Evolutionary conservation across 2,888 invertebrate genomes (phyloP).

Genomic region (Drosophila sordidula): DNA sequence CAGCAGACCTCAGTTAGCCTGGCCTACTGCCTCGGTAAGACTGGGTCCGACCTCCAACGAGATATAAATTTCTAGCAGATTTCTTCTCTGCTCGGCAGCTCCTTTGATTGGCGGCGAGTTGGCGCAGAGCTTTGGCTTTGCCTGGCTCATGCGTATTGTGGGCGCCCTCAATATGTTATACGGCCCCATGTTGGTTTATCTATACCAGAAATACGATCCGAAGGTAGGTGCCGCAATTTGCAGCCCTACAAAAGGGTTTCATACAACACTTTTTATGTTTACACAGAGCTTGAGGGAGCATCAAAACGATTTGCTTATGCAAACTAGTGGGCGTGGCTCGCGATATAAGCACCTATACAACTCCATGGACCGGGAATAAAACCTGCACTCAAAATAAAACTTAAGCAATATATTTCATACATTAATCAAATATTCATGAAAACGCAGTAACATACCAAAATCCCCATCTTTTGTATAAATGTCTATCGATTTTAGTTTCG

Average conservation of each 20-base stretch:
- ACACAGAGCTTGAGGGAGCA: conserved; percentile 73
- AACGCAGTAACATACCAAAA: background rate
- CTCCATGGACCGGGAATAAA: conserved; percentile 81
- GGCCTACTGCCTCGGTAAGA: conserved; percentile 90
- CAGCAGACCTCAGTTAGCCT: conserved; percentile 93
- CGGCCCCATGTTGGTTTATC: conserved; percentile 87
- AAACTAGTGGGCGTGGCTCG: conserved; percentile 72
- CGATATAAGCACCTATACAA: conserved; percentile 84
- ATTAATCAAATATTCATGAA: conserved; percentile 5
- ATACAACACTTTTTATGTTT: background rate
- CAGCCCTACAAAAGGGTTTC: background rate
- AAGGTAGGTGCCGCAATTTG: conserved; percentile 65
- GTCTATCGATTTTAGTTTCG: background rate
- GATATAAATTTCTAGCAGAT: background rate
- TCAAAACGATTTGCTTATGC: conserved; percentile 82
- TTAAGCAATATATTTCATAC: conserved; percentile 38
- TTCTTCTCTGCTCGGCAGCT: conserved; percentile 85
- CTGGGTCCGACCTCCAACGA: fast-evolving
- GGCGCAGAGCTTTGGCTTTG: conserved; percentile 89
- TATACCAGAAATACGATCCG: conserved; percentile 82
- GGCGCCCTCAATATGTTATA: conserved; percentile 90
- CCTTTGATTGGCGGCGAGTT: conserved; percentile 91
- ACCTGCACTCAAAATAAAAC: conserved; percentile 13
- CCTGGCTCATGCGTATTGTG: conserved; percentile 90
- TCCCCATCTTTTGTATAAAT: conserved; percentile 4